Percentiles rank a stretch among this genome's conserved stretches.
phyloP scores from a whole-genome alignment of 2,888 invertebrate genomes.

The Oscheius onirici region DNA sequence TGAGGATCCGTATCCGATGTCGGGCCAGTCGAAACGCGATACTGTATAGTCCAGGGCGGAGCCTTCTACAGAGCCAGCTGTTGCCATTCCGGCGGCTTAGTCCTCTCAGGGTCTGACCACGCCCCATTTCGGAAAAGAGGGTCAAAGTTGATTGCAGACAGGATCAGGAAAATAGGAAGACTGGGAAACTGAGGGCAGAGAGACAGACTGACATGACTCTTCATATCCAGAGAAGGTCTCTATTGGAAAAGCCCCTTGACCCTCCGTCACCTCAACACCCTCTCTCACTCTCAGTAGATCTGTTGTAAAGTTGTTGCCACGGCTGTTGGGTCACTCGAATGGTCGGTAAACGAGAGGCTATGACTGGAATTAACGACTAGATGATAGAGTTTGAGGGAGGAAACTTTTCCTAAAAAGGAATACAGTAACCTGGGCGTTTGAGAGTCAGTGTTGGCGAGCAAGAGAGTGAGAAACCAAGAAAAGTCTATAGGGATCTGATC shows the following conservation, averaged over 20 bases:
- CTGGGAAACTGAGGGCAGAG: neutral
- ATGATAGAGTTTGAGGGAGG: no score
- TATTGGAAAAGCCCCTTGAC: no score
- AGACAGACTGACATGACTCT: neutral
- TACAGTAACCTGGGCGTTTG: no score
- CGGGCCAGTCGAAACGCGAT: constrained; percentile 22
- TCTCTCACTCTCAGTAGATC: neutral
- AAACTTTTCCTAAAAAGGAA: no score
- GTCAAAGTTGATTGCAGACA: no score
- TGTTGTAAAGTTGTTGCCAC: constrained; percentile 30
- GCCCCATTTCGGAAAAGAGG: neutral
- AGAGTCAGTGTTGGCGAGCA: no score
- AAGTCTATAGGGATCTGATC: no score
- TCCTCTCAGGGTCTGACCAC: neutral
- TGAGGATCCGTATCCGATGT: constrained; percentile 14
- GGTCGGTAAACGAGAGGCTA: neutral
- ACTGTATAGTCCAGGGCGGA: constrained; percentile 23
- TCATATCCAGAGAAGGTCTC: neutral
- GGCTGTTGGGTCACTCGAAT: constrained; percentile 29
- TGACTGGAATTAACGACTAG: neutral
- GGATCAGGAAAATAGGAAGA: neutral
- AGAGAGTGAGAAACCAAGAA: no score
- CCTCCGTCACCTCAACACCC: neutral
- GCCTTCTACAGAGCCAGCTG: neutral
- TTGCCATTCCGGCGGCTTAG: neutral